These are phyloP conservation scores for Sebastes schlegelii DNA, from an alignment of 2,113 vertebrate species.

Conservation along the genomic window DNA sequence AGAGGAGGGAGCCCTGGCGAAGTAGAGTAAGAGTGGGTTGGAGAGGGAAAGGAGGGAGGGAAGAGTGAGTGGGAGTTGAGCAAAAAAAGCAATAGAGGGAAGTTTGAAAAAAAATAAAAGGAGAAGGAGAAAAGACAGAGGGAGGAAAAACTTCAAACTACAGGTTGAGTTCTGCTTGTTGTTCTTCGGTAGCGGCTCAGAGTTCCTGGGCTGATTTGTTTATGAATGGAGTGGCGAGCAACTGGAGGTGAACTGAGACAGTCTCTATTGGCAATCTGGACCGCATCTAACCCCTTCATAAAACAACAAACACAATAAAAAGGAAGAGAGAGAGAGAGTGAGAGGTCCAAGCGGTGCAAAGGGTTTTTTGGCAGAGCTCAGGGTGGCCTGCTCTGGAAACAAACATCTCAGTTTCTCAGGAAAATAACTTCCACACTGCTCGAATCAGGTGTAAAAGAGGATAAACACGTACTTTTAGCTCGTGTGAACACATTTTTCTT, in stretches of 20 bases:
- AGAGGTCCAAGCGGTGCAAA: constrained; percentile 53
- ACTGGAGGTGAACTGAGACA: constrained; percentile 77
- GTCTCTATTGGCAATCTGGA: constrained; percentile 81
- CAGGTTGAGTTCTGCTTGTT: constrained; percentile 71
- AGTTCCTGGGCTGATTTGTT: constrained; percentile 73
- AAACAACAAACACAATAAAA: constrained; percentile 79
- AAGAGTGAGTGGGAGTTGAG: constrained; percentile 39
- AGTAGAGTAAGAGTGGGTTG: constrained; percentile 42
- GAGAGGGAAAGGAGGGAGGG: constrained; percentile 48
- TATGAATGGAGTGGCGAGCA: constrained; percentile 74
- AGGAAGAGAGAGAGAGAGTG: constrained; percentile 48
- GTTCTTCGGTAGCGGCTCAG: constrained; percentile 64
- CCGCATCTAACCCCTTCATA: constrained; percentile 70
- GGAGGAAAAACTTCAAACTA: constrained; percentile 46
- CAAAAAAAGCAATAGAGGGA: constrained; percentile 52
- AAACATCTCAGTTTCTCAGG: constrained; percentile 77
- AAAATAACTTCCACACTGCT: constrained; percentile 45
- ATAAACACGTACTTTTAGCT: constrained; percentile 14
- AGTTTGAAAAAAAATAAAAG: constrained; percentile 38
- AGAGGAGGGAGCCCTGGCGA: constrained; percentile 62
- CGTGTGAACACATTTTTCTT: background rate
- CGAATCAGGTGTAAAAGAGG: constrained; percentile 44
- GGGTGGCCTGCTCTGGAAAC: constrained; percentile 73
- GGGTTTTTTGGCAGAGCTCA: constrained; percentile 61
- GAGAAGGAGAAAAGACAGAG: constrained; percentile 26